These are phyloP conservation scores for Hydraecia micacea DNA, from an alignment of 2,888 invertebrate genomes.

Conservation along the genomic window DNA sequence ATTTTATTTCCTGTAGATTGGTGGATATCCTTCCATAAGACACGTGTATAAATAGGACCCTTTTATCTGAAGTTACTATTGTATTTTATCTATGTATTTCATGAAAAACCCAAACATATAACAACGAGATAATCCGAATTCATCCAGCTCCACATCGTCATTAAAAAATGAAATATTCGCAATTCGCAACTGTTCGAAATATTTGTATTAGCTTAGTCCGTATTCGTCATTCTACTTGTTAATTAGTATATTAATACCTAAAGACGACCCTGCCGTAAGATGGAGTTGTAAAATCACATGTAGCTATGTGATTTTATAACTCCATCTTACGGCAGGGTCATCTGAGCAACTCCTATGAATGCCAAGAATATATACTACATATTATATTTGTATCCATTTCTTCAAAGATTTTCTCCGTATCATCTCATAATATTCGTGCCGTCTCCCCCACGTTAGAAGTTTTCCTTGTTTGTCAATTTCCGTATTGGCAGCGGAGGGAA, in stretches of 20 bases:
- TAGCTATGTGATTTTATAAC: not conserved
- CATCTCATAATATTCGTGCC: constrained; percentile 13
- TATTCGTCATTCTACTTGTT: too few species aligned
- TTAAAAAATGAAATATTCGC: not conserved
- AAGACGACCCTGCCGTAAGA: not conserved
- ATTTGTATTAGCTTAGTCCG: not conserved
- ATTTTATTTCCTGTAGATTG: not conserved
- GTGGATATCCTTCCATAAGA: not conserved
- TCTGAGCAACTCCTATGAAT: not conserved
- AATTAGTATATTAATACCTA: not conserved
- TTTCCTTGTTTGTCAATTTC: constrained; percentile 37
- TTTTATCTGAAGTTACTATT: not conserved
- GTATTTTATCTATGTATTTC: not conserved
- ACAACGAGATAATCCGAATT: not conserved
- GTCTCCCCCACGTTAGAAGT: constrained; percentile 7
- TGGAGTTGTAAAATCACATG: not conserved
- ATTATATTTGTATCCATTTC: constrained; percentile 1
- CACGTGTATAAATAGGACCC: too few species aligned
- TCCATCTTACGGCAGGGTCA: too few species aligned
- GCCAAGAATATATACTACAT: not conserved
- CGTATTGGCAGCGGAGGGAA: constrained; percentile 23
- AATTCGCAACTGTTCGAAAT: not conserved
- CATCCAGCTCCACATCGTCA: too few species aligned
- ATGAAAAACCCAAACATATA: not conserved
- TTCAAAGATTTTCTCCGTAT: not conserved